Evolutionary conservation across 2,113 vertebrate species (phyloP), one percentile per base, ranked within the genome.

Genomic region (Myotis brandtii): DNA sequence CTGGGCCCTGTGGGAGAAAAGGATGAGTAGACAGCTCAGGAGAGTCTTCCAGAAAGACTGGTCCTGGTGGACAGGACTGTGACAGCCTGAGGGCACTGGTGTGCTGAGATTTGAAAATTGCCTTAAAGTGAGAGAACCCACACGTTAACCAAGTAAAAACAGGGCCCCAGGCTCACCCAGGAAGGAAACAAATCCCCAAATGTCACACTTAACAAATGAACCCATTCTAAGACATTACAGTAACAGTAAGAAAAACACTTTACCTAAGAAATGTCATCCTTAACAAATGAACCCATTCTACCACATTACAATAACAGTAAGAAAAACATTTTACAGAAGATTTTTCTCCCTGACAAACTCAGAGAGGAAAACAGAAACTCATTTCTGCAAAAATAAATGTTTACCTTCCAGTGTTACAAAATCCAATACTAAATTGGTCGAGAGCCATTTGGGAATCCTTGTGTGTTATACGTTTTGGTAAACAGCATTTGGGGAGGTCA

Each of bases 361-460:
- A 43, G 54, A 82, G 66, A 94, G 87, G 76, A 90, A 91, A 79
- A 95, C 20, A 86, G 94, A 95, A 93, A 80, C 72, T 89, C 23
- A 82, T 87, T 94, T 97, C 40, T 62, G 62, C 62, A 73, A 89
- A 96, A 94, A 96, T 88, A 97, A 92, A 91, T 62, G 84, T 96
- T 96, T 91, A 84, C 75, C 76, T 92, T 94, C 70, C 30, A 92
- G 81, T 69, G 62, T 76, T 92, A 56, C 43, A 87, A 95, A 96
- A 94, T 94, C 70, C 88, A 88, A 91, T 75, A 92, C 72, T 62
- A 93, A 95, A 92, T 52, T 88, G 76, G 84, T 79, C 66, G 43
- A 10, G 77, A 50, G 67, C 69, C 96, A 79, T 95, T 25, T 88
- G 91, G 93, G 82, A 97, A 95, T 56, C 54, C 16, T 76, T 34